Conservation (phyloP, 2,797 vertebrate species). For the Malacoraja senta region DNA sequence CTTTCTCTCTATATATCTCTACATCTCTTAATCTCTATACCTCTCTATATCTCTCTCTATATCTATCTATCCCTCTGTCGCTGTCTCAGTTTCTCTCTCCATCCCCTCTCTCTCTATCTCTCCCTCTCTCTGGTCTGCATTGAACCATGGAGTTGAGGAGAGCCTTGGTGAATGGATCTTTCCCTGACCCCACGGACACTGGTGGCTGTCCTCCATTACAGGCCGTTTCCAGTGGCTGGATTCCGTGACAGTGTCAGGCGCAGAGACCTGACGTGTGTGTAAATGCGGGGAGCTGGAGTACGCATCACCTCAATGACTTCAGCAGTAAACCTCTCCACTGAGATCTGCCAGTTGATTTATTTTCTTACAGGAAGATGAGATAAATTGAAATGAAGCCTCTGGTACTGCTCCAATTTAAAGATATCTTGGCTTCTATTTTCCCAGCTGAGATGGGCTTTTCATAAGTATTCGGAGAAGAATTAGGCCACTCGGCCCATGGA, state of each 20-base stretch:
- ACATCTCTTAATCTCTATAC: no score
- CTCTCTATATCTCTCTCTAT: no score
- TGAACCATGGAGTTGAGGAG: background rate
- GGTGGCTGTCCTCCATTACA: background rate
- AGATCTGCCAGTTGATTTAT: slow-evolving; percentile 11
- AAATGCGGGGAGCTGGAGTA: background rate
- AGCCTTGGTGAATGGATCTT: background rate
- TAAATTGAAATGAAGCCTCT: background rate
- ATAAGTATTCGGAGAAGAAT: no score
- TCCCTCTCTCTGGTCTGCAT: background rate
- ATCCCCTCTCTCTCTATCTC: no score
- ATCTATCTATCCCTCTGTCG: no score
- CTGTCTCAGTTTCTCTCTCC: no score
- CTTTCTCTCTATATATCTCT: no score
- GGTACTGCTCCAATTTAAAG: background rate
- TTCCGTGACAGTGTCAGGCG: background rate
- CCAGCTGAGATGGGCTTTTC: no score
- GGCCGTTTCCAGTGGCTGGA: background rate
- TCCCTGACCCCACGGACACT: background rate
- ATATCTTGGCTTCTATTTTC: background rate
- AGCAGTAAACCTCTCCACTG: background rate
- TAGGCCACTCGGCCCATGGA: no score
- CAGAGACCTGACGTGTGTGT: background rate
- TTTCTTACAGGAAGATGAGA: background rate
- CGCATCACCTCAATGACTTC: background rate